Base-by-base conservation (phyloP, 2,888 invertebrate species). In the Watsonalla cultraria region DNA sequence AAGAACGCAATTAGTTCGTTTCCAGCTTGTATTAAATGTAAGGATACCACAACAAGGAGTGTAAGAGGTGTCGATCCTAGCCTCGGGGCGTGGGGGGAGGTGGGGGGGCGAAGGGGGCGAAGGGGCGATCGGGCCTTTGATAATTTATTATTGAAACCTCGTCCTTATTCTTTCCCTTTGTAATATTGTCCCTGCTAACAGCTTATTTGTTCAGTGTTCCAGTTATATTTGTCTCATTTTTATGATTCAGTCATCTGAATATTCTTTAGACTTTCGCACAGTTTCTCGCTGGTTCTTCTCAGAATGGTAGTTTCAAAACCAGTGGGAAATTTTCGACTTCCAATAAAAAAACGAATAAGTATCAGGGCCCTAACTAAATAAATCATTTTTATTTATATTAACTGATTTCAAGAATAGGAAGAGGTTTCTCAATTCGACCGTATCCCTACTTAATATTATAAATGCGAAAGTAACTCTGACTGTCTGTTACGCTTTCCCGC, bases 101-200 rank as follows among this genome's bases (percentile, higher is more conserved):
- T 24, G 54, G 55, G 15, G 52, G 57, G 54, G 55, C 46, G 52
- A 54, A 13, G 24, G 54, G 34, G 14, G 54, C 52, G 54, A 53
- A 58, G 59, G 64, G 65, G 62, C 59, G 59, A 67, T 65, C 62
- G 65, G 67, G 66, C 76, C 82, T 81, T 80, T 82, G 79, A 83
- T 86, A 85, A 85, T 86, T 85, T 86, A 86, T 86, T 86, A 86
- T 86, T 85, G 85, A 85, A 85, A 84, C 79, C 78, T 80, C 78
- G 78, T 80, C 76, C 82, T 75, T 75, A 72, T 82, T 79, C 79
- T 76, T 79, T 82, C 76, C 79, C 78, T 80, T 82, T 80, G 79
- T 82, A 79, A 84, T 83, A 84, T 80, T 84, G 84, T 84, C 83
- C 78, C 77, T 74, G 65, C 65, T 71, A 68, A 64, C 60, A 71